Conservation (phyloP, 2,888 invertebrate genomes). For the Parascotia fuliginaria region DNA sequence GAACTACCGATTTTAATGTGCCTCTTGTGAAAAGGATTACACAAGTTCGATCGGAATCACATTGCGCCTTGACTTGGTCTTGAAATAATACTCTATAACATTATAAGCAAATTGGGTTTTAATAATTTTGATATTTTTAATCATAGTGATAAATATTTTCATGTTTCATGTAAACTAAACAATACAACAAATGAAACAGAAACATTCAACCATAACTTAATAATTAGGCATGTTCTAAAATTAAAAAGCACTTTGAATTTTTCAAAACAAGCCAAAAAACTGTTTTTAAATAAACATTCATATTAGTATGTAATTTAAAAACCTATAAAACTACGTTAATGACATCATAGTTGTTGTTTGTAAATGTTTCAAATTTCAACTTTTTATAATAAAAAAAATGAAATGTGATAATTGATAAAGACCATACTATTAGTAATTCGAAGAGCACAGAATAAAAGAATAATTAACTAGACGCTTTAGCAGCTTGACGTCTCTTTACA, state of each 20-base stretch:
- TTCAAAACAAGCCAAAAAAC: too few species aligned
- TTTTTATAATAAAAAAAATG: not conserved
- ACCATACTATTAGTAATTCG: not conserved
- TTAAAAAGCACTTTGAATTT: not conserved
- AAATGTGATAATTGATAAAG: not conserved
- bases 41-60: too few species aligned
- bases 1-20: too few species aligned
- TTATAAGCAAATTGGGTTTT: not conserved
- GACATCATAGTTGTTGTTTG: too few species aligned
- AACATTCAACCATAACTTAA: not conserved
- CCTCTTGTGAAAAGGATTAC: too few species aligned
- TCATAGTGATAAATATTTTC: not conserved
- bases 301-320: too few species aligned
- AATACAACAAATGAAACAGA: not conserved
- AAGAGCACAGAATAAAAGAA: not conserved
- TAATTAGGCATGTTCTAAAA: not conserved
- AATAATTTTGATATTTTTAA: not conserved
- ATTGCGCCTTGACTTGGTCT: too few species aligned
- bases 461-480: conserved; percentile 77
- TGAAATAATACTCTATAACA: not conserved
- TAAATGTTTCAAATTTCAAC: not conserved
- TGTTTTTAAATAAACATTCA: too few species aligned
- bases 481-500: conserved; percentile 95
- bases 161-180: not conserved
- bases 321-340: too few species aligned